Evolutionary conservation across 1,140 invertebrate species (phyloP), one percentile per base, ranked within the genome.

Genomic region (Saxidomus purpurata): DNA sequence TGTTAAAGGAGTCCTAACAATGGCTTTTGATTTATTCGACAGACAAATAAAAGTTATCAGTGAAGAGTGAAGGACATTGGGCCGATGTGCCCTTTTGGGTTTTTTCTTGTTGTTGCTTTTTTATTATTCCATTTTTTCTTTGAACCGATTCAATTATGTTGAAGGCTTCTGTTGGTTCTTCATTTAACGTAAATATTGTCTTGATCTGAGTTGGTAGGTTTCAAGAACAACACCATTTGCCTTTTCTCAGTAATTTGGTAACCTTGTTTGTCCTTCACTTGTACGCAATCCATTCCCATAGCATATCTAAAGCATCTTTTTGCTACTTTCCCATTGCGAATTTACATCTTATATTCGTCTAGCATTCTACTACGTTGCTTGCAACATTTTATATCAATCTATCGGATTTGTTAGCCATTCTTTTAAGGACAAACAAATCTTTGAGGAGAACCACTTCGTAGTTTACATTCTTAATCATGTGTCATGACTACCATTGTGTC

Each of bases 261-360:
- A 83, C 38, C 55, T 67, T 4, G 61, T 25, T 67, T 34, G 40
- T n/a, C 81, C 81, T 31, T 15, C 1, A 9, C 17, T 28, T 67
- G 40, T 22, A 43, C 59, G 40, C 0, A 69, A 25, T 6, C 40
- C 81, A 22, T 38, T 40, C 15, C 4, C 40, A 40, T 59, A 36
- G 52, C 76, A 79, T 25, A 40, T 49, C 59, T 22, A 28, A 36
- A 69, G 1, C 25, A 19, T 34, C 22, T 22, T 36, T 83, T 67
- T 8, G 2, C 40, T n/a, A 43, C 67, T 69, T 83, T 49, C 22
- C 81, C 61, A 28, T 59, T 8, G 4, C 43, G 15, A 43, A 83
- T 25, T 67, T 83, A 43, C 77, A 80, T 15, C 71, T 0, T 22
- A 76, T 47, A 25, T 76, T 76, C 71, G 49, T 83, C 59, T 36